A percentile compares a stretch with the other conserved stretches of the same genome.
Conservation (phyloP, 2,113 vertebrate genomes). For the Laticauda laticaudata region DNA sequence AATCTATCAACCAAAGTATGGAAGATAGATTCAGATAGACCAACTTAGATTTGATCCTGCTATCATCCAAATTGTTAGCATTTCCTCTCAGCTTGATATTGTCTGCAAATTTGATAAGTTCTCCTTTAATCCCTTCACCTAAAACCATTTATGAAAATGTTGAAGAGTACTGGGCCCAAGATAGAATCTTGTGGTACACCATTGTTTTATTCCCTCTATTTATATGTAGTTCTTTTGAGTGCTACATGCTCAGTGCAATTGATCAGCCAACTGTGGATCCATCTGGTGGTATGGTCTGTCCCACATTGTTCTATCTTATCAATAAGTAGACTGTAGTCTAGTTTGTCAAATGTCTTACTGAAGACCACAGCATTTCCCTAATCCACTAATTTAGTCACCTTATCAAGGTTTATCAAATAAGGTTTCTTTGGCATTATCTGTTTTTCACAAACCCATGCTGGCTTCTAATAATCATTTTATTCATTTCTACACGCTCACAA, state of each 20-base stretch:
- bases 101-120: not conserved
- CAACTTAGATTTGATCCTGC: not conserved
- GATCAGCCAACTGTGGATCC: not conserved
- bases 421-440: not conserved
- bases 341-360: not conserved
- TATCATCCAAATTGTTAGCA: not conserved
- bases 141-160: not conserved
- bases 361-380: not conserved
- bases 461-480: not conserved
- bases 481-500: not conserved
- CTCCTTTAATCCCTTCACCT: not conserved
- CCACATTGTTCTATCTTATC: not conserved
- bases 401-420: not conserved
- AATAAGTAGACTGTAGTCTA: not conserved
- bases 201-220: not conserved
- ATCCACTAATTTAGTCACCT: not conserved
- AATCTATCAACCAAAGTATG: not conserved
- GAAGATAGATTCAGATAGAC: not conserved
- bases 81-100: not conserved
- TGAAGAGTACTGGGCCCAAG: not conserved
- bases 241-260: not conserved
- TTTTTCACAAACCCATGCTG: not conserved
- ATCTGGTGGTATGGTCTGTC: not conserved
- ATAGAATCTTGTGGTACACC: not conserved
- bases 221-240: not conserved